Evolutionary conservation across 2,113 vertebrate species (phyloP), one percentile per base, ranked within the genome.

Genomic region (Microcebus murinus): DNA sequence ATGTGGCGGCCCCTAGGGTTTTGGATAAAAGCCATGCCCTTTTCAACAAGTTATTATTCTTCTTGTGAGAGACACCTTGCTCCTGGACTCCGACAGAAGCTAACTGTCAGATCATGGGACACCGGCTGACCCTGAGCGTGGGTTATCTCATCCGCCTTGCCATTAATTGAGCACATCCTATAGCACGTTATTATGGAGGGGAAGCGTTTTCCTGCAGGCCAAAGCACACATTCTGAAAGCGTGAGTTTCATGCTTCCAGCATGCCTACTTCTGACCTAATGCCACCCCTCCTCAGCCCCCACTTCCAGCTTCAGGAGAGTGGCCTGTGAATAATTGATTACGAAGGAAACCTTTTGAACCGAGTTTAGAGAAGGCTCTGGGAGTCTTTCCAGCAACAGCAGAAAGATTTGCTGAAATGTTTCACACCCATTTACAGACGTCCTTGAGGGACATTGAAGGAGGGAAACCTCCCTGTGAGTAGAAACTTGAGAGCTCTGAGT

Each of bases 21-120:
- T 74, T 80, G 87, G 87, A 81, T 34, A 15, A 80, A 88, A 92
- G 94, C 50, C 65, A 81, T 70, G 39, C 42, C 77, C 82, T 95
- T 95, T 85, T 63, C 82, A 81, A 36, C 42, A 95, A 81, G 57
- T 55, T 50, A 82, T 61, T 79, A 29, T 70, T 81, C 34, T 45
- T 59, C 68, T 88, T 36, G 4, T 23, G 15, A 94, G n/a, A 82
- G 82, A 82, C 50, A 82, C 73, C 80, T 95, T 29, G 67, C 73
- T 71, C 12, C 39, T 71, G 31, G 50, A 65, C 80, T 90, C 57
- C 31, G 71, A 73, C 25, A 55, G 57, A 92, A 34, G 90, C 57
- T 80, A 36, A 65, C 7, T 12, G 25, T 74, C 70, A 80, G 71
- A 34, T 63, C 85, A 84, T 1, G 17, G 50, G 86, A 76, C 36